A percentile compares a stretch with the other conserved stretches of the same genome.
phyloP scores from a whole-genome alignment of 1,140 invertebrate genomes.

The Macrocentrus cingulum region DNA sequence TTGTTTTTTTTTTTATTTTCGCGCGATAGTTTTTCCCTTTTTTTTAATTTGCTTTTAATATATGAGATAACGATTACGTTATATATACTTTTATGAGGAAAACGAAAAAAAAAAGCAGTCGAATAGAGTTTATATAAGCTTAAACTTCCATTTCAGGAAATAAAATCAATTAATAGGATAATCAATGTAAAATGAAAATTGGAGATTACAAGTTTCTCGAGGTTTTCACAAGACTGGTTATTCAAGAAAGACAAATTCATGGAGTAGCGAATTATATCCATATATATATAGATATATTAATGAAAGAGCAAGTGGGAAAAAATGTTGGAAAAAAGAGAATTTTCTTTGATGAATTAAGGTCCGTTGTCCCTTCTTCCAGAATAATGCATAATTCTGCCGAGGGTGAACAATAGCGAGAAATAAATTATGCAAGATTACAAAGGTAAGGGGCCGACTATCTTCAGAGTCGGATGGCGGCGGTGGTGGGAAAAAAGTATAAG shows the following conservation, averaged over 20 bases:
- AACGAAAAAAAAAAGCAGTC: no score
- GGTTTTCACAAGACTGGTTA: conserved; percentile 13
- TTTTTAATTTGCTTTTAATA: no score
- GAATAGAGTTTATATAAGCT: no score
- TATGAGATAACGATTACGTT: no score
- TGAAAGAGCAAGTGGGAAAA: conserved; percentile 28
- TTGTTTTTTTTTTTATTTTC: no score
- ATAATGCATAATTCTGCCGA: conserved; percentile 48
- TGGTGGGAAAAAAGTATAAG: not conserved
- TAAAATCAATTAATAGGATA: conserved; percentile 23
- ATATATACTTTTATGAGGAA: no score
- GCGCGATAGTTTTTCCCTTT: no score
- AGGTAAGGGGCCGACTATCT: conserved; percentile 28
- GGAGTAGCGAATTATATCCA: no score
- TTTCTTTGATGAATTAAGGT: conserved; percentile 50
- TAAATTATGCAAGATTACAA: conserved; percentile 56
- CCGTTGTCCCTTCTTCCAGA: conserved; percentile 31
- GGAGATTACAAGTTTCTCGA: conserved; percentile 10
- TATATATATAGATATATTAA: conserved; percentile 20
- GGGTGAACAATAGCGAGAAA: conserved; percentile 48
- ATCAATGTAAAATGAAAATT: conserved; percentile 18
- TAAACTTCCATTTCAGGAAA: conserved; percentile 5
- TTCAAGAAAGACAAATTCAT: not conserved
- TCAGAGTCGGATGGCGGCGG: conserved; percentile 17
- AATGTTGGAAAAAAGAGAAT: conserved; percentile 35